Conservation (phyloP, 1,140 invertebrate genomes). For the Trypoxylus dichotomus region DNA sequence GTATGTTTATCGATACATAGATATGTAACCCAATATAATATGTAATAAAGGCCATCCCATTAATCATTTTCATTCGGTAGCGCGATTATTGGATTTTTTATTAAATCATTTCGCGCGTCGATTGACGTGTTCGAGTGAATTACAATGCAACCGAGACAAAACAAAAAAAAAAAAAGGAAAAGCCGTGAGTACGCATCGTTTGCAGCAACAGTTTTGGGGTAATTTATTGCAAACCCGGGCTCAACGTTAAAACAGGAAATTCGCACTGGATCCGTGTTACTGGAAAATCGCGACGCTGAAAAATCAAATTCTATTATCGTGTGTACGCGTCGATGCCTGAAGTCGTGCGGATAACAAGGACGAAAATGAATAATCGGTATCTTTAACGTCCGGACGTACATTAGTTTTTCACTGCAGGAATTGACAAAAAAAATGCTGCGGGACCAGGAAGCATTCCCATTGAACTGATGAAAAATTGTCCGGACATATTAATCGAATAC, state of each 20-base stretch:
- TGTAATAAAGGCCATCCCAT: neutral
- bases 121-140: constrained; percentile 6
- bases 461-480: no score
- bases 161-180: neutral
- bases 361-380: no score
- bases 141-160: neutral
- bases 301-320: no score
- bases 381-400: no score
- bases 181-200: neutral
- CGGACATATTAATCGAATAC: no score
- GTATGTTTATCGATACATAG: neutral
- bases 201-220: neutral
- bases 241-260: neutral
- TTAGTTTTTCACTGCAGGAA: no score
- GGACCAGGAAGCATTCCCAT: no score
- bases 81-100: neutral
- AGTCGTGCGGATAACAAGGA: no score
- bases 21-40: neutral
- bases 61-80: neutral
- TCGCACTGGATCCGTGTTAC: neutral
- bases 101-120: constrained; percentile 2
- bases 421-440: no score
- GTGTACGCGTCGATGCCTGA: no score
- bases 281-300: no score
- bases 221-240: neutral